These are phyloP conservation scores for Paedocypris sp. DNA, from an alignment of 2,113 vertebrate genomes.

Conservation along the genomic window DNA sequence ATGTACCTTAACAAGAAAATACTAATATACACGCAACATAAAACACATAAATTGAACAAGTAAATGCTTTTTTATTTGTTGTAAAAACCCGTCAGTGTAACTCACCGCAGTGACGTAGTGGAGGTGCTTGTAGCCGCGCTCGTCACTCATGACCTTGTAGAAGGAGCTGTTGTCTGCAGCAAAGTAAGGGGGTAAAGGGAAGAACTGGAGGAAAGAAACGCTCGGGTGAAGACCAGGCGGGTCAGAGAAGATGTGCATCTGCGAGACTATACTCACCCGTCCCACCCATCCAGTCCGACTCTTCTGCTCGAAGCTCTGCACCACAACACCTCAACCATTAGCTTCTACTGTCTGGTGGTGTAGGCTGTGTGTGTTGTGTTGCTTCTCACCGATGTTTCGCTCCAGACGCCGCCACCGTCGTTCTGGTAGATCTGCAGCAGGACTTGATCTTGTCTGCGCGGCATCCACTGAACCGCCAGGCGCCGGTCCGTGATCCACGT, in stretches of 20 bases:
- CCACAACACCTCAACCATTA: too few relatives aligned
- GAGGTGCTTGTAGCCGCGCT: slow-evolving; percentile 86
- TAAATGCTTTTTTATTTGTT: too few relatives aligned
- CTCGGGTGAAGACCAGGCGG: neutral
- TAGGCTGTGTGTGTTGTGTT: too few relatives aligned
- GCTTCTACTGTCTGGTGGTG: too few relatives aligned
- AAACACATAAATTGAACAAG: too few relatives aligned
- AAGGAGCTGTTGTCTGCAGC: slow-evolving; percentile 76
- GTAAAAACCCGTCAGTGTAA: too few relatives aligned
- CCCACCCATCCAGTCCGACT: slow-evolving; percentile 91
- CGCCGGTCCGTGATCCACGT: slow-evolving; percentile 82
- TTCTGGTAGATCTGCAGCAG: slow-evolving; percentile 83
- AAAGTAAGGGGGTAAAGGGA: slow-evolving; percentile 76
- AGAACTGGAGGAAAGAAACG: slow-evolving; percentile 65
- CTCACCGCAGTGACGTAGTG: slow-evolving; percentile 68
- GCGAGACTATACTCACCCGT: slow-evolving; percentile 71
- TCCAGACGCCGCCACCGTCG: slow-evolving; percentile 67
- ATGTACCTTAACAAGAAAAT: too few relatives aligned
- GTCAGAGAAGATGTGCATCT: neutral
- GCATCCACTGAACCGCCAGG: slow-evolving; percentile 83
- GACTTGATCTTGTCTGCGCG: slow-evolving; percentile 80
- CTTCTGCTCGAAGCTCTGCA: slow-evolving; percentile 69
- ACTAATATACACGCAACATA: neutral
- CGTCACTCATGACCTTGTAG: slow-evolving; percentile 91
- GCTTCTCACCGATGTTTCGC: slow-evolving; percentile 66